These are phyloP conservation scores for Pecten maximus DNA, from an alignment of 2,888 invertebrate genomes.

Conservation along the genomic window DNA sequence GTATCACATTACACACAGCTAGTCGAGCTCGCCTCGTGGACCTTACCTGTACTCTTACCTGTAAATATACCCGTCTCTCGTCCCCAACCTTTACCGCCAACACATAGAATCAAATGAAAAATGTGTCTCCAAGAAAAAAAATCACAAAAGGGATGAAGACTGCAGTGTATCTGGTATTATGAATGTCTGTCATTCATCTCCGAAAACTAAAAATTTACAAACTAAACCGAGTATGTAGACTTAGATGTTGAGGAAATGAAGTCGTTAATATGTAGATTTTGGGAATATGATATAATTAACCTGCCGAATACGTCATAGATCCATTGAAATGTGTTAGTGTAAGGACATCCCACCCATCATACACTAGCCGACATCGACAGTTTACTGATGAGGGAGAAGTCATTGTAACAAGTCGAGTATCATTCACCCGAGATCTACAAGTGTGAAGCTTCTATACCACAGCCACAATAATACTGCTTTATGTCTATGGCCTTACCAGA, in stretches of 20 bases:
- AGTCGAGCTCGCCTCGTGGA: background rate
- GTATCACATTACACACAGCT: background rate
- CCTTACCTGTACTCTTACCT: constrained; percentile 21
- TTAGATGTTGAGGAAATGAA: background rate
- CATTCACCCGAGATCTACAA: no score
- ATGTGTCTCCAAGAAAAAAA: background rate
- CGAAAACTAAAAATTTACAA: background rate
- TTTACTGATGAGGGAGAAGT: background rate
- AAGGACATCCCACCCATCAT: background rate
- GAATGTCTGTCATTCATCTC: background rate
- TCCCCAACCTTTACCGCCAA: background rate
- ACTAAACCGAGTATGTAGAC: background rate
- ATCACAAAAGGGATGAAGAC: background rate
- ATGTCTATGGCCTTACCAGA: no score
- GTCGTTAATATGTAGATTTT: constrained; percentile 20
- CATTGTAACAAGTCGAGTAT: background rate
- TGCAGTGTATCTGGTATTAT: background rate
- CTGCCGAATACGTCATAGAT: background rate
- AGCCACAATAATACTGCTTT: no score
- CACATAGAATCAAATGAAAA: constrained; percentile 25
- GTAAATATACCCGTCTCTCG: background rate
- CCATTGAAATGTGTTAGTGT: background rate
- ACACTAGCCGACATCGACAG: background rate
- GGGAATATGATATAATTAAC: background rate
- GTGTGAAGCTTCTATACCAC: no score